Conservation (phyloP, 64 coral and sea anemone genomes). For the Pocillopora verrucosa region DNA sequence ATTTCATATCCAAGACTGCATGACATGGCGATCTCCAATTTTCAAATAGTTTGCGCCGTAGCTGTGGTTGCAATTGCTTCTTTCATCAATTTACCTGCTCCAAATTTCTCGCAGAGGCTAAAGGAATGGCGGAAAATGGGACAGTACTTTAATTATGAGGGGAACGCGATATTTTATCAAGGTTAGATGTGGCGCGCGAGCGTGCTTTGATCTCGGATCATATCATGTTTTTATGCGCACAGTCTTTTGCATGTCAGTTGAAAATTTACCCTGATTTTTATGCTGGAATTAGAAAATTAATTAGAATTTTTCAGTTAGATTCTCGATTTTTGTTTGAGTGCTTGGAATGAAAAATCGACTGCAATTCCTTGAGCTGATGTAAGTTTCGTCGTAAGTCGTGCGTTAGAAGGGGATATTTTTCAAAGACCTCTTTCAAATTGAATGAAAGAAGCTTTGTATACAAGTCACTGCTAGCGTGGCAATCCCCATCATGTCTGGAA, state of each 20-base stretch:
- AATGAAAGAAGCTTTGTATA: not conserved
- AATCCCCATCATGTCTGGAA: no score
- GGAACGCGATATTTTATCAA: slow-evolving; percentile 91
- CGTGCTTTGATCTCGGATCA: not conserved
- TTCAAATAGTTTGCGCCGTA: slow-evolving; percentile 29
- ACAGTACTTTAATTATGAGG: slow-evolving; percentile 82
- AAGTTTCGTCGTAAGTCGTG: no score
- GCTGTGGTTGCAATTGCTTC: slow-evolving; percentile 64
- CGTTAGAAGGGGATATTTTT: not conserved
- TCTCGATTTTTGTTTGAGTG: no score
- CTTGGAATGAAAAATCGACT: no score
- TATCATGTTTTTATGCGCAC: not conserved
- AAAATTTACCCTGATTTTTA: no score
- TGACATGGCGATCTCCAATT: slow-evolving; percentile 56
- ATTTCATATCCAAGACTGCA: not conserved
- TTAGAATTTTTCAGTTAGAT: no score
- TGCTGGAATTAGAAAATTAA: no score
- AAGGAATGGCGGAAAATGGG: slow-evolving; percentile 77
- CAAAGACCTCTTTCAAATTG: not conserved
- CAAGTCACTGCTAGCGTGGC: not conserved
- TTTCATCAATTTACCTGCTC: slow-evolving; percentile 84
- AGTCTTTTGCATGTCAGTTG: not conserved
- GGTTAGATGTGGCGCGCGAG: slow-evolving; percentile 37
- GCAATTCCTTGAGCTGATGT: no score
- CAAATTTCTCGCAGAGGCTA: slow-evolving; percentile 66